Conservation (phyloP, 2,888 invertebrate species). For the Ptychoptera albimana region DNA sequence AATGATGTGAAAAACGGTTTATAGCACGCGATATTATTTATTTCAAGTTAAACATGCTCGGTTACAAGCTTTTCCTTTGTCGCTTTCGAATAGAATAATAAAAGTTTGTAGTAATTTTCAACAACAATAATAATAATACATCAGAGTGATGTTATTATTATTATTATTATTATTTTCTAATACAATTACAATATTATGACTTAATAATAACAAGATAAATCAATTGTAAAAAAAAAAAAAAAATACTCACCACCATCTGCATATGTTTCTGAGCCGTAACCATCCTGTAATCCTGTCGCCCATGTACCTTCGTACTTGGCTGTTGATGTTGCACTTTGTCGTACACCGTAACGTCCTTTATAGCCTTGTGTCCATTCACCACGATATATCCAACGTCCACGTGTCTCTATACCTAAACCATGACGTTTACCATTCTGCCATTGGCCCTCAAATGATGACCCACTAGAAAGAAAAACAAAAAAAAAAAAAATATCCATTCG, state of each 20-base stretch:
- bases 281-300: slow-evolving; percentile 97
- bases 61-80: too few species aligned
- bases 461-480: slow-evolving; percentile 37
- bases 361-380: slow-evolving; percentile 99
- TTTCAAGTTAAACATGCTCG: too few species aligned
- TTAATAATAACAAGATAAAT: neutral
- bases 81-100: too few species aligned
- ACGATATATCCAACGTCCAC: slow-evolving; percentile 93
- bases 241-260: slow-evolving; percentile 86
- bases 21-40: too few species aligned
- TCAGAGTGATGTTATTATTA: neutral
- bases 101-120: too few species aligned
- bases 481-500: neutral
- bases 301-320: slow-evolving; percentile 97
- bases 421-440: slow-evolving; percentile 99
- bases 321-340: slow-evolving; percentile 87
- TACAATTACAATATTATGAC: slow-evolving; percentile 3
- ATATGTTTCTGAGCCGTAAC: slow-evolving; percentile 98
- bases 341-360: slow-evolving; percentile 95
- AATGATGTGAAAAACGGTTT: too few species aligned
- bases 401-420: slow-evolving; percentile 91
- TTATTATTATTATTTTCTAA: too few species aligned
- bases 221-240: neutral
- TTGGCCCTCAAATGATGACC: slow-evolving; percentile 92
- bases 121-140: too few species aligned